A percentile compares a stretch with the other conserved stretches of the same genome.
Conservation (phyloP, 2,888 invertebrate genomes). For the Oscheius sp. region DNA sequence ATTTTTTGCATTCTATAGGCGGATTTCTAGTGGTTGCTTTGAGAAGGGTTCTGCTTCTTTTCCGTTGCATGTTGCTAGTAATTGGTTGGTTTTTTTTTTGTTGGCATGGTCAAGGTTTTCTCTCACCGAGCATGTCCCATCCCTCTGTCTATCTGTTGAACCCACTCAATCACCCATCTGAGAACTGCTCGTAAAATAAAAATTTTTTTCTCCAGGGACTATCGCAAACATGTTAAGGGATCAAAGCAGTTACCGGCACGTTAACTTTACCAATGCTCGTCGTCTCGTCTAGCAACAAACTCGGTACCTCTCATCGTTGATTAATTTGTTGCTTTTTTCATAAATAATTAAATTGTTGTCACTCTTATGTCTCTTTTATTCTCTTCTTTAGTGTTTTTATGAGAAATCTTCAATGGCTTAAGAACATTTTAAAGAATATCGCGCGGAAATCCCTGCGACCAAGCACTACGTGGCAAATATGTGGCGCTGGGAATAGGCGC, state of each 20-base stretch:
- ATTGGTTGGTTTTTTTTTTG: neutral
- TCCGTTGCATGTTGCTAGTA: neutral
- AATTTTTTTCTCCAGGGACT: slow-evolving; percentile 15
- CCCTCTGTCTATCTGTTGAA: neutral
- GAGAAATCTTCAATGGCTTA: too few relatives aligned
- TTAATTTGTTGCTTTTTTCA: slow-evolving; percentile 5
- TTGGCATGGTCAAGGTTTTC: neutral
- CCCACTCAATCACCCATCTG: slow-evolving; percentile 10
- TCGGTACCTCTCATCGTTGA: neutral
- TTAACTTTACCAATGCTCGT: slow-evolving; percentile 45
- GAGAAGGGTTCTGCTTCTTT: neutral
- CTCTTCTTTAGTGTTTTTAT: too few relatives aligned
- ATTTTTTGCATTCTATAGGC: slow-evolving; percentile 1
- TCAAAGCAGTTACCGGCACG: slow-evolving; percentile 73
- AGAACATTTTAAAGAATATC: neutral
- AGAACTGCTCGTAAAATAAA: neutral
- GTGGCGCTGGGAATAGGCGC: neutral
- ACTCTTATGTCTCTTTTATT: too few relatives aligned
- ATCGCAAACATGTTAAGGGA: slow-evolving; percentile 70
- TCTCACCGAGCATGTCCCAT: neutral
- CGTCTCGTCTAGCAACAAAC: neutral
- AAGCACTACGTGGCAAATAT: slow-evolving; percentile 16
- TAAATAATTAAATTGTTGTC: too few relatives aligned
- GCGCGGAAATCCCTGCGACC: slow-evolving; percentile 4
- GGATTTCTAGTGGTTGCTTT: slow-evolving; percentile 6